Percentiles rank a stretch among this genome's conserved stretches.
phyloP scores from a whole-genome alignment of 1,140 invertebrate genomes.

The Schmidtea mediterranea region DNA sequence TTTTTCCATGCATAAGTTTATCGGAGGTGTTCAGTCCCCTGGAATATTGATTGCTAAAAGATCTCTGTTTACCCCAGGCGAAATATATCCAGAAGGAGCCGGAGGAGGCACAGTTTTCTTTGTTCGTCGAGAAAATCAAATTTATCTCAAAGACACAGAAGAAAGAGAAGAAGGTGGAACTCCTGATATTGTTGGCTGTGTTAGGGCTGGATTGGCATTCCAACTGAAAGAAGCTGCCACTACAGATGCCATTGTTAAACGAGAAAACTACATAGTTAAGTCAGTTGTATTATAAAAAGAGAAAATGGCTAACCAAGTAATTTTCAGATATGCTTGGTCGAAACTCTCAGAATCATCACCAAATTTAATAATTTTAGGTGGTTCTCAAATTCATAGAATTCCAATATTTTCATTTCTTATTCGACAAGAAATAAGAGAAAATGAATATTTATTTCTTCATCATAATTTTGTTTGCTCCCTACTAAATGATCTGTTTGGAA shows the following conservation, averaged over 20 bases:
- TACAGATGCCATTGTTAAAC: constrained; percentile 38
- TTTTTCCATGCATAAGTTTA: constrained; percentile 64
- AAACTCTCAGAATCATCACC: constrained; percentile 18
- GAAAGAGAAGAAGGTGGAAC: constrained; percentile 56
- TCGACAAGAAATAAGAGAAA: constrained; percentile 33
- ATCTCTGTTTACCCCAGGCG: constrained; percentile 31
- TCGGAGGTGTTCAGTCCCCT: constrained; percentile 60
- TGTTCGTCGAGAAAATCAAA: constrained; percentile 30
- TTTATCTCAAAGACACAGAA: constrained; percentile 36
- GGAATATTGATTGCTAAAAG: constrained; percentile 42
- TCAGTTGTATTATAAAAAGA: constrained; percentile 32
- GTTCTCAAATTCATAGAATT: constrained; percentile 35
- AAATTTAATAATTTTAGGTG: constrained; percentile 51
- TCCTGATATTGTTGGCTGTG: constrained; percentile 48
- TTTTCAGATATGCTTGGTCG: constrained; percentile 34
- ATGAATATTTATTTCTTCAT: constrained; percentile 39
- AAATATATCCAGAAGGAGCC: constrained; percentile 27
- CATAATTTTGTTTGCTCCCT: constrained; percentile 62
- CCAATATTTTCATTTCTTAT: constrained; percentile 63
- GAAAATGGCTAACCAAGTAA: too few relatives aligned
- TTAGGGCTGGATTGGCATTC: constrained; percentile 53
- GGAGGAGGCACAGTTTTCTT: constrained; percentile 40
- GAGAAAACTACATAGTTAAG: constrained; percentile 39
- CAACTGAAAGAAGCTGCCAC: constrained; percentile 55
- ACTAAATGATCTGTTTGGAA: constrained; percentile 66